Base-by-base conservation (phyloP, 1,140 invertebrate species). In the Phymastichus coffea region DNA sequence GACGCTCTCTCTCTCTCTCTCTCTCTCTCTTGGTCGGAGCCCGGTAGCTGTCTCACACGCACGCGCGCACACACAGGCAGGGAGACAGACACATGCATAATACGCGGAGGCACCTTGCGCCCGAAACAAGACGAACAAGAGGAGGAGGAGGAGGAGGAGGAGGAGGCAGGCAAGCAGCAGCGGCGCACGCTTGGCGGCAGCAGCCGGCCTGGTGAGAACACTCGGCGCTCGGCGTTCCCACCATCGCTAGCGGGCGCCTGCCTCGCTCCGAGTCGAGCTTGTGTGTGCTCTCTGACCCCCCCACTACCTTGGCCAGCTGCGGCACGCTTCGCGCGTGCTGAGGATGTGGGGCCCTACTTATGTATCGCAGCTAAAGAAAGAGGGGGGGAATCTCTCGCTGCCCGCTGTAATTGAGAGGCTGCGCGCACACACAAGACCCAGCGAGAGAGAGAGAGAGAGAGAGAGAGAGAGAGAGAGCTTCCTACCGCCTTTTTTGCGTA, bases 121-220 rank as follows among this genome's bases (percentile, higher is more conserved):
- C 43, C 41, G 46, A 38, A 53, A 47, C 55, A 33, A 22, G 37
- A 25, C 19, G 54, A 40, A 23, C 30, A 44, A 30, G 8, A 46
- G 35, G 10, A 38, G 28, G 23, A 38, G 19, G 44, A 17, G 19
- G 19, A 44, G 26, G 4, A 33, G 19, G 46, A 28, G 26, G 33
- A 26, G 30, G 35, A 26, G 19, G n/a, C 60, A 57, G 67, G 66
- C 67, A 33, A 33, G 28, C 28, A 33, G 28, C 28, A 33, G 28
- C 28, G 12, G 28, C 15, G 15, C 61, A 20, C 51, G n/a, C 60
- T 8, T 35, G 67, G 66, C 67, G 63, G 62, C 56, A 62, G 68
- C 66, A 61, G 66, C 68, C 61, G 68, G 71, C 71, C 69, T 76
- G 75, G 76, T 78, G 76, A 79, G 78, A 80, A 80, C 78, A 78